Evolutionary conservation across 2,113 vertebrate species (phyloP), one percentile per base, ranked within the genome.

Genomic region (Erpornis zantholeuca): DNA sequence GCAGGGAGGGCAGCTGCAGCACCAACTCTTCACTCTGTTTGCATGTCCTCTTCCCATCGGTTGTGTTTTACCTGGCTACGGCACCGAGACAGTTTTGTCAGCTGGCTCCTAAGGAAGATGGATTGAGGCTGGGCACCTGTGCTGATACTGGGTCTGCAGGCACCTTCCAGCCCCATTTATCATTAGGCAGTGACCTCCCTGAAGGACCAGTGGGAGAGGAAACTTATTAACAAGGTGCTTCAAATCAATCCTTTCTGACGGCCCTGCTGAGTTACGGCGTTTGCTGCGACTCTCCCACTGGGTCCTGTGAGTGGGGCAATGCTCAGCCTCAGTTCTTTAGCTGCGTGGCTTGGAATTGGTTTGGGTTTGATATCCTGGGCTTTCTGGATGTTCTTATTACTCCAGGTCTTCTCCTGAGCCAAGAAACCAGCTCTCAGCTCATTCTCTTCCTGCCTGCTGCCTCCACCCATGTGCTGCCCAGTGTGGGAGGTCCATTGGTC

Each of bases 221-320:
- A 95, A 85, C 93, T 92, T 85, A 86, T 94, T 94, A 96, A 91
- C 61, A 69, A 91, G 91, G 65, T 94, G 73, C 81, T 93, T 91
- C 77, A 86, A 81, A 92, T 95, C 96, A 95, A 71, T 92, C 83
- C 80, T 75, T 64, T n/a, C 44, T 81, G 92, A 91, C 0, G 12
- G 69, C 79, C 59, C 68, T 0, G 1, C 35, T 71, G 94, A 94
- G 85, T 80, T 92, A 80, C 18, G 4, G 79, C 21, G 0, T 33
- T 71, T 52, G 56, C 82, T 40, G 72, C 0, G 2, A 25, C 52
- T 73, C 54, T n/a, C 54, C 71, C 40, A 11, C 25, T 0, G 4
- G 60, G 27, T 83, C 60, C 85, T 64, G 38, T 4, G 81, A 56
- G 16, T 35, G 71, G 77, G 71, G n/a, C 40, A 2, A 3, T 20